Conservation (phyloP, 2,113 vertebrate species). For the Herpetotheres cachinnans region DNA sequence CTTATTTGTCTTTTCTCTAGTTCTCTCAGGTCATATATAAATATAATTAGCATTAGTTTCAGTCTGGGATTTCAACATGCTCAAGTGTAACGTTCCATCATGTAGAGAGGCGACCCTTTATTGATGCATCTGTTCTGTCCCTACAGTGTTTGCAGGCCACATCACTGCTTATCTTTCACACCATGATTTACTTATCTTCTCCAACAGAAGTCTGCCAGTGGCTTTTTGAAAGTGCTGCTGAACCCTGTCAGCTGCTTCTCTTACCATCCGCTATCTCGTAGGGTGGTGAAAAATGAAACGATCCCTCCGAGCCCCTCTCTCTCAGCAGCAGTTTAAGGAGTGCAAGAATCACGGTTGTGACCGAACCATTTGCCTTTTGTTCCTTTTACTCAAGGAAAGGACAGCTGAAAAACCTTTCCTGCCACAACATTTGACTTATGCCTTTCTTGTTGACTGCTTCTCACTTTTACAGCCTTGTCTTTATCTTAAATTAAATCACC, state of each 20-base stretch:
- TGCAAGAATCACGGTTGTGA: neutral
- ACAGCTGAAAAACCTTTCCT: neutral
- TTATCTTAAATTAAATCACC: slow-evolving; percentile 32
- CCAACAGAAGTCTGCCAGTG: neutral
- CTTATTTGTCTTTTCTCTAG: neutral
- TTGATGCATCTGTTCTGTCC: neutral
- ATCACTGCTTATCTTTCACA: neutral
- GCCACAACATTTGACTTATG: neutral
- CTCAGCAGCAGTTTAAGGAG: neutral
- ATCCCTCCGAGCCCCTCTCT: neutral
- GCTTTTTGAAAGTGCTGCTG: neutral
- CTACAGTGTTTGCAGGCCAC: neutral
- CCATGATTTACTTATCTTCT: neutral
- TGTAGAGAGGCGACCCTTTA: neutral
- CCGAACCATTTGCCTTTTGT: neutral
- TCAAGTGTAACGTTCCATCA: neutral
- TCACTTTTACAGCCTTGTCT: neutral
- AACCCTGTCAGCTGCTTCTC: neutral
- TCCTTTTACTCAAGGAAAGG: neutral
- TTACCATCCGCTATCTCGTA: neutral
- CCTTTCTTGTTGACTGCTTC: slow-evolving; percentile 14
- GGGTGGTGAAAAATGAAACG: neutral
- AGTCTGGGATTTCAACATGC: neutral
- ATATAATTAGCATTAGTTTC: neutral
- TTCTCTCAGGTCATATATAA: neutral